Percentiles rank a stretch among this genome's conserved stretches.
Conservation (phyloP, 2,113 vertebrate genomes). For the Prolemur simus region DNA sequence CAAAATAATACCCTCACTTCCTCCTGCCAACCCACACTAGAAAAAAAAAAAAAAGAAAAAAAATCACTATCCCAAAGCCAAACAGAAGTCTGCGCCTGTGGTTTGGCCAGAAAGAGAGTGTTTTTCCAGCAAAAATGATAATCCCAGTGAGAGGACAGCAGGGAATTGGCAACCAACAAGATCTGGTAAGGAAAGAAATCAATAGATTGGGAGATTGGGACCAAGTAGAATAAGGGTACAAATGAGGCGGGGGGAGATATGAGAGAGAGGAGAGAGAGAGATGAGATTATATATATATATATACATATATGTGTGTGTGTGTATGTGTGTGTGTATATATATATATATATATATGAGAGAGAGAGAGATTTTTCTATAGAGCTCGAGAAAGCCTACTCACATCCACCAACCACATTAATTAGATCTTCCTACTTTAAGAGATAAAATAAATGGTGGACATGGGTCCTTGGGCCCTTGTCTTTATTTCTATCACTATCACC, state of each 20-base stretch:
- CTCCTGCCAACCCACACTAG: slow-evolving; percentile 24
- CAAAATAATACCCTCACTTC: slow-evolving; percentile 52
- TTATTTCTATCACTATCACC: not conserved
- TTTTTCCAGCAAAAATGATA: slow-evolving; percentile 1
- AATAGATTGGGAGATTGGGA: not conserved
- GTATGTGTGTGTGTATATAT: too few relatives aligned
- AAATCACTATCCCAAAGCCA: not conserved
- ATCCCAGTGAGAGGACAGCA: not conserved
- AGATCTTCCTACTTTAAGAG: slow-evolving; percentile 1
- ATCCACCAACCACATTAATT: not conserved
- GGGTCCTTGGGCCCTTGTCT: not conserved
- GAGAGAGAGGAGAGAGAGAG: not conserved
- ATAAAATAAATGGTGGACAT: not conserved
- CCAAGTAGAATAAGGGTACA: not conserved
- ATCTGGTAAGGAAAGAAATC: not conserved
- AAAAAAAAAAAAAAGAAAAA: not conserved
- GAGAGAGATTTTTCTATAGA: not conserved
- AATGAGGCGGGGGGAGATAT: not conserved
- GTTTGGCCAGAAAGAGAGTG: slow-evolving; percentile 6
- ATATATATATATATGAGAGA: not conserved
- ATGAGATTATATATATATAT: too few relatives aligned
- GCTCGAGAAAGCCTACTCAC: not conserved
- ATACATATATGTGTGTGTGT: too few relatives aligned
- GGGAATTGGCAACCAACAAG: not conserved
- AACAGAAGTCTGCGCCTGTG: slow-evolving; percentile 9